A percentile compares a stretch with the other conserved stretches of the same genome.
Conservation (phyloP, 2,797 vertebrate genomes). For the Arrhamphus sclerolepis region DNA sequence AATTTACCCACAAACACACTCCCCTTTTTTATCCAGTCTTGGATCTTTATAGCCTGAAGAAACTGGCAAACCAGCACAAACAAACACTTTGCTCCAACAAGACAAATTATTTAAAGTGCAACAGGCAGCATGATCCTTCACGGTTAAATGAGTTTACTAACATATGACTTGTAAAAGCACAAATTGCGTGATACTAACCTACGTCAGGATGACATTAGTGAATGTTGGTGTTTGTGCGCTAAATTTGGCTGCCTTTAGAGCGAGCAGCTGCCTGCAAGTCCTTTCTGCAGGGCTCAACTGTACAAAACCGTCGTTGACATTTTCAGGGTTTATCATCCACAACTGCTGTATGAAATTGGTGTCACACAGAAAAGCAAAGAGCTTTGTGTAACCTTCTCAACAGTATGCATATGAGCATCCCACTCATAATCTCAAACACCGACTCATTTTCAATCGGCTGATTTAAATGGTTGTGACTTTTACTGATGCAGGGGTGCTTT, state of each 20-base stretch:
- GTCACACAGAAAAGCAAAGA: too few relatives aligned
- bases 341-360: too few relatives aligned
- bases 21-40: neutral
- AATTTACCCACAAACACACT: neutral
- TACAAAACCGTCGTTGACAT: too few relatives aligned
- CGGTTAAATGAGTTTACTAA: slow-evolving; percentile 10
- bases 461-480: too few relatives aligned
- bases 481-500: too few relatives aligned
- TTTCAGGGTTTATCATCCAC: too few relatives aligned
- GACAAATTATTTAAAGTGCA: slow-evolving; percentile 11
- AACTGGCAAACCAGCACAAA: slow-evolving; percentile 4
- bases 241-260: neutral
- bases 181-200: neutral
- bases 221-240: neutral
- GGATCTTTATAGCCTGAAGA: slow-evolving; percentile 2
- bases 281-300: slow-evolving; percentile 1
- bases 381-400: too few relatives aligned
- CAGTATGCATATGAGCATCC: too few relatives aligned
- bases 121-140: neutral
- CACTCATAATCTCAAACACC: too few relatives aligned
- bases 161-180: slow-evolving; percentile 24
- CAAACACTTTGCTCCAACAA: slow-evolving; percentile 24
- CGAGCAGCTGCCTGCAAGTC: neutral
- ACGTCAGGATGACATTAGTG: slow-evolving; percentile 12
- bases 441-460: too few relatives aligned